Evolutionary conservation across 1,140 invertebrate species (phyloP).

Genomic region (Sarcophaga bullata): DNA sequence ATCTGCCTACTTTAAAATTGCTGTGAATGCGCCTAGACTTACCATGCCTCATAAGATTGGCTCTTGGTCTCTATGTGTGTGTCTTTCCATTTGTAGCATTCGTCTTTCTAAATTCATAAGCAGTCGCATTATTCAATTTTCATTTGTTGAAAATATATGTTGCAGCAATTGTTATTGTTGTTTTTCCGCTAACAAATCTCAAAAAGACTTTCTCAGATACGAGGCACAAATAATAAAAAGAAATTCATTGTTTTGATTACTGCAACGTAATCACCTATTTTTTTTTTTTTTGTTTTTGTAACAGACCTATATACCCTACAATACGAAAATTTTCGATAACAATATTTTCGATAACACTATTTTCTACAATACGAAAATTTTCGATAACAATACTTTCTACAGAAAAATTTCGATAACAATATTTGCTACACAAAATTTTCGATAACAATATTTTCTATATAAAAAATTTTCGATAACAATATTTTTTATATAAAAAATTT

Average conservation of each 20-base stretch:
- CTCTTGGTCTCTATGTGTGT: background rate
- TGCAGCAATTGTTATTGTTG: background rate
- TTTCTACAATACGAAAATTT: too few relatives aligned
- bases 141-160: background rate
- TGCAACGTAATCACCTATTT: background rate
- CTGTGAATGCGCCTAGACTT: too few relatives aligned
- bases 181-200: background rate
- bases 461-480: too few relatives aligned
- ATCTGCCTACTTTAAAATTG: too few relatives aligned
- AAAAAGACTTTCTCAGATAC: background rate
- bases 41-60: too few relatives aligned
- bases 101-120: conserved; percentile 7
- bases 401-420: too few relatives aligned
- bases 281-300: background rate
- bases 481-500: too few relatives aligned
- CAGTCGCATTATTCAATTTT: conserved; percentile 12
- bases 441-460: too few relatives aligned
- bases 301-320: background rate
- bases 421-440: too few relatives aligned
- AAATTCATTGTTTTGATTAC: conserved; percentile 21
- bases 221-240: background rate
- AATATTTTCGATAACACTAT: too few relatives aligned
- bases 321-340: background rate
- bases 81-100: background rate
- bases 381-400: too few relatives aligned